Evolutionary conservation across 2,113 vertebrate species (phyloP).

Genomic region (Sebastes schlegelii): DNA sequence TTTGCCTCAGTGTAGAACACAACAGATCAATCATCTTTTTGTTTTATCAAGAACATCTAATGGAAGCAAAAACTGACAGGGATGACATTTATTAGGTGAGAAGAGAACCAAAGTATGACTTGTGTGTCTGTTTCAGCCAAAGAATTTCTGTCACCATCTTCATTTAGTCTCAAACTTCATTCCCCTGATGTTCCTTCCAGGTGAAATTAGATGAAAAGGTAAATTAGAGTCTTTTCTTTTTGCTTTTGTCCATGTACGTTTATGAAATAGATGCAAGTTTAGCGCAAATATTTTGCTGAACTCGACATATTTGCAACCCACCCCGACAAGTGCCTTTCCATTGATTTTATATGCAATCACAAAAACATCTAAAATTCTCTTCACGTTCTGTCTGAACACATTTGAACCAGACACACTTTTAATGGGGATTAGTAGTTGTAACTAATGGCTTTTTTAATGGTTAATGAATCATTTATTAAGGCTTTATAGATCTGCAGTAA

Average conservation of each 20-base stretch:
- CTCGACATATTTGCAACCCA: background rate
- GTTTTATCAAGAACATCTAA: background rate
- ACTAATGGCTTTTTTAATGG: slow-evolving; percentile 6
- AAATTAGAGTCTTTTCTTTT: background rate
- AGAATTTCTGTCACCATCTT: background rate
- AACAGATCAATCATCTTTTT: slow-evolving; percentile 9
- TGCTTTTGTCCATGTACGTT: background rate
- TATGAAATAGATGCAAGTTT: background rate
- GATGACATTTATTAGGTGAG: background rate
- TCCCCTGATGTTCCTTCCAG: background rate
- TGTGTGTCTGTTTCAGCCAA: background rate
- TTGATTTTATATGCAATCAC: background rate
- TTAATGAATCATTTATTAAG: background rate
- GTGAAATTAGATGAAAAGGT: background rate
- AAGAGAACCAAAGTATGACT: background rate
- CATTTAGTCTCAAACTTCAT: background rate
- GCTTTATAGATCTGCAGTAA: slow-evolving; percentile 1
- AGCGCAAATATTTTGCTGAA: too few relatives aligned
- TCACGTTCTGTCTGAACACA: background rate
- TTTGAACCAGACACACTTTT: background rate
- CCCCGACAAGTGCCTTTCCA: background rate
- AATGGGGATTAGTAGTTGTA: background rate
- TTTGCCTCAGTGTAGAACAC: background rate
- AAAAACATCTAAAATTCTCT: background rate
- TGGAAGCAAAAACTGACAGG: slow-evolving; percentile 1